A percentile compares a stretch with the other conserved stretches of the same genome.
These are phyloP conservation scores for Liparis tanakae DNA, from an alignment of 2,797 vertebrate species.

Conservation along the genomic window DNA sequence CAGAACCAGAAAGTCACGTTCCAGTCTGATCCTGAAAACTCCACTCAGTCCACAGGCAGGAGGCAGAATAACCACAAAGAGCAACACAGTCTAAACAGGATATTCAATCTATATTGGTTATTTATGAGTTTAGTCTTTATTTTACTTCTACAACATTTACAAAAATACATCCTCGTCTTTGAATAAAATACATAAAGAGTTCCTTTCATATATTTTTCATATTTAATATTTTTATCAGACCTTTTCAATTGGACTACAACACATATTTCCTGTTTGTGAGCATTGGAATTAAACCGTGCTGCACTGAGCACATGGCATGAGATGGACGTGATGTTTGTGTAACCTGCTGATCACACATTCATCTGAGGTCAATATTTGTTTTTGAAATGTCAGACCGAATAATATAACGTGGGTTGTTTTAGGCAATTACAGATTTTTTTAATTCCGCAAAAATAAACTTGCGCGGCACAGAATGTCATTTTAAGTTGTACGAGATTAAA, in stretches of 20 bases:
- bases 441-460: constrained; percentile 19
- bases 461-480: constrained; percentile 11
- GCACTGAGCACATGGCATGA: constrained; percentile 53
- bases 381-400: constrained; percentile 46
- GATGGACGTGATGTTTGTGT: constrained; percentile 52
- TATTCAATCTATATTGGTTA: neutral
- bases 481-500: neutral
- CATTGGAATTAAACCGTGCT: constrained; percentile 27
- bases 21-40: constrained; percentile 19
- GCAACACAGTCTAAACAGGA: constrained; percentile 9
- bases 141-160: neutral
- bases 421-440: constrained; percentile 1
- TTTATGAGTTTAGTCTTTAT: neutral
- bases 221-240: constrained; percentile 7
- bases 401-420: constrained; percentile 17
- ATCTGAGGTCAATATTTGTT: constrained; percentile 53
- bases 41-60: constrained; percentile 8
- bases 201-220: neutral
- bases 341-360: constrained; percentile 53
- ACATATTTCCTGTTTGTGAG: constrained; percentile 19
- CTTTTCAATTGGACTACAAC: constrained; percentile 14
- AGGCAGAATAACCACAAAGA: constrained; percentile 13
- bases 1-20: constrained; percentile 15
- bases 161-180: neutral
- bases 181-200: constrained; percentile 1